Base-by-base conservation (phyloP, 92 coral and sea anemone genomes). In the Parazoanthus swiftii region DNA sequence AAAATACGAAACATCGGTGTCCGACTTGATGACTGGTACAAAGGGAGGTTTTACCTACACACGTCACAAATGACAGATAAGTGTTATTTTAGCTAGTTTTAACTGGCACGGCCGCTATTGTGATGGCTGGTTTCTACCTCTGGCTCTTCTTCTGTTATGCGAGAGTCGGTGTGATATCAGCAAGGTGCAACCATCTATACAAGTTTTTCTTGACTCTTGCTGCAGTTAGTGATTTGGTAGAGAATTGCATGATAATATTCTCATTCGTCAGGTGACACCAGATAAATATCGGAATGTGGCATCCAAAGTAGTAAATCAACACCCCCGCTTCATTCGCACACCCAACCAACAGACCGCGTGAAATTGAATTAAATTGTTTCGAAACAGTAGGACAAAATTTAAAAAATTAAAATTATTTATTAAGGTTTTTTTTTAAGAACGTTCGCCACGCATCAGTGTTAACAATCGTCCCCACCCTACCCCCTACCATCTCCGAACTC, bases 1-100 rank as follows among this genome's bases (percentile, higher is more conserved):
- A 92, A 96, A 96, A 79, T 96, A 91, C 29, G 99, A 96, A 13
- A 91, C 95, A 88, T 96, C 99, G 48, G 98, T 94, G 71, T 90
- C 97, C 25, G 95, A 93, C 88, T 93, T 95, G 65, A 95, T 95
- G 44, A 91, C 93, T 37, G 99, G 99, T 63, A 89, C 93, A 85
- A 91, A 96, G 1, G 99, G 98, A 35, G 99, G 99, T 83, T 93
- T 95, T n/a, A 95, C 84, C 99, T 29, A 76, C 25, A 86, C 11
- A 44, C 26, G 71, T 38, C 10, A 77, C 25, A 15, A 3, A 25
- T 36, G 21, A 23, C 42, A 81, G 25, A 63, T 7, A 1, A 63
- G 70, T 63, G 70, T 63, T 13, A 63, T 0, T 63, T 63, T 21
- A 21, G 6, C 14, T 63, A 3, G 20, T 63, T 63, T 63, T 0